Evolutionary conservation across 2,113 vertebrate species (phyloP), one percentile per base, ranked within the genome.

Genomic region (Emydocephalus ijimae): DNA sequence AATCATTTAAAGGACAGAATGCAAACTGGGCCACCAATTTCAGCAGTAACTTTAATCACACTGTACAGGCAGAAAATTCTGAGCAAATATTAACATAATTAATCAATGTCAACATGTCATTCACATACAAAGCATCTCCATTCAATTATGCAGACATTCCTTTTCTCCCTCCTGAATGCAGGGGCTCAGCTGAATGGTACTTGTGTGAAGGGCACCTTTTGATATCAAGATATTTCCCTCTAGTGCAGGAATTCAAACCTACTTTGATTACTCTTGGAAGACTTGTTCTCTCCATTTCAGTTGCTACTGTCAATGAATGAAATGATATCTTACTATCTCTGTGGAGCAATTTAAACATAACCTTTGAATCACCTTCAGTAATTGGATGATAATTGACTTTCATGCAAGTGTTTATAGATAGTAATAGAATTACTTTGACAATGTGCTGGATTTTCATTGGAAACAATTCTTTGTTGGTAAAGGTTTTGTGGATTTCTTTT

Each of bases 11-110:
- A 90, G 93, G 95, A 96, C 93, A 93, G 69, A 96, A 92, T 92
- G 93, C 88, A 97, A 98, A 97, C 94, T 97, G 96, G 96, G 1
- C 89, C 94, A 88, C 90, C 95, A 93, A 95, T 96, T 97, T 97
- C 94, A 95, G 94, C 94, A 94, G 95, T 93, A 95, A 94, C 90
- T 95, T 97, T 97, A 98, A 97, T 97, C 94, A 57, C 92, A 93
- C 91, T 50, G 5, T 88, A 91, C 81, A 94, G 87, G 91, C 92
- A 94, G 93, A 95, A 94, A 97, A 94, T 94, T 93, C 91, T 88
- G 93, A 97, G 95, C 96, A 98, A 98, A 98, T 96, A 98, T 97
- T 97, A 97, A 96, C 94, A 96, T 96, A 97, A 98, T 98, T 97
- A 98, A 98, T 98, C 57, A 91, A 90, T 95, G 96, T 96, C 97